A percentile compares a stretch with the other conserved stretches of the same genome.
phyloP scores from a whole-genome alignment of 2,797 vertebrate species.

The Iguana delicatissima region DNA sequence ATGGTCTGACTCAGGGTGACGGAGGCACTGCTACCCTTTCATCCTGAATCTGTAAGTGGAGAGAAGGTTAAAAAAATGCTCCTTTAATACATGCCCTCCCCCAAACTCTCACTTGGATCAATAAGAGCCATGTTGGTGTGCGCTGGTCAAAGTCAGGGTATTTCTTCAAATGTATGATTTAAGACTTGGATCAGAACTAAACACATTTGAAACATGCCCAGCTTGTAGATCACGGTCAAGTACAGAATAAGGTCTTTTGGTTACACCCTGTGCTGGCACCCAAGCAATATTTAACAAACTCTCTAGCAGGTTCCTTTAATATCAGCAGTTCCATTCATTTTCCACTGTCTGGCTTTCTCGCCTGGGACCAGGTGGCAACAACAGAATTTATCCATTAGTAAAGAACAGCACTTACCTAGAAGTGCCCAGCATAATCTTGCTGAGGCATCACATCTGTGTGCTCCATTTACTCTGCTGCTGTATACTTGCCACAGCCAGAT shows the following conservation, averaged over 20 bases:
- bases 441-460: conserved; percentile 16
- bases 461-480: neutral
- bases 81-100: neutral
- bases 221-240: too few relatives aligned
- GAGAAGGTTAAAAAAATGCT: neutral
- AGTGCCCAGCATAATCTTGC: neutral
- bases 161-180: neutral
- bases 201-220: neutral
- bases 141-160: neutral
- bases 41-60: neutral
- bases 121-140: neutral
- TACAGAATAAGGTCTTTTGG: too few relatives aligned
- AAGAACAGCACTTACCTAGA: neutral
- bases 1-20: neutral
- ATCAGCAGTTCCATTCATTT: neutral
- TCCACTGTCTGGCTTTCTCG: neutral
- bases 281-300: neutral
- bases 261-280: neutral
- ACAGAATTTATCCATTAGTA: neutral
- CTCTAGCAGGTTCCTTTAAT: neutral
- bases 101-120: neutral
- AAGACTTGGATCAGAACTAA: neutral
- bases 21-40: neutral
- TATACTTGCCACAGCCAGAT: neutral
- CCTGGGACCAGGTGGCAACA: neutral